Conservation (phyloP, 2,113 vertebrate genomes). For the Progne subis region DNA sequence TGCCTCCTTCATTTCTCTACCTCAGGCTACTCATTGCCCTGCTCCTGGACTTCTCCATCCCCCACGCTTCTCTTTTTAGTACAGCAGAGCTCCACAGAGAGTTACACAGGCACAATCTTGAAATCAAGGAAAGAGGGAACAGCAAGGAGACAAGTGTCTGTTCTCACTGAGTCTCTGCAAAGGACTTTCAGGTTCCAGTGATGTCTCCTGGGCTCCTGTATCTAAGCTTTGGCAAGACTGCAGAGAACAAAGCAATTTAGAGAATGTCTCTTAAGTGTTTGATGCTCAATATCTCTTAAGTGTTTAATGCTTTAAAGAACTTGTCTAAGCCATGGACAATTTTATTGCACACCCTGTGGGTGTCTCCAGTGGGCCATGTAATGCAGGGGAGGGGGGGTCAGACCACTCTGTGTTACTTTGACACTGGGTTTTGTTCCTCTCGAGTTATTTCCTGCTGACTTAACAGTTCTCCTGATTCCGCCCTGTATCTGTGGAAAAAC, state of each 20-base stretch:
- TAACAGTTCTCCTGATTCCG: neutral
- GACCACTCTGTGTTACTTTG: neutral
- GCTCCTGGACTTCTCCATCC: neutral
- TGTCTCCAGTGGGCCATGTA: fast-evolving
- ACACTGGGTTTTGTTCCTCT: neutral
- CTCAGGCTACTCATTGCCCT: neutral
- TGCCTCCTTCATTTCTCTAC: neutral
- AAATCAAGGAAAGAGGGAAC: neutral
- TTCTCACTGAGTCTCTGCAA: neutral
- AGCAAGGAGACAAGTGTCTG: neutral
- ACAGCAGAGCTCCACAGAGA: neutral
- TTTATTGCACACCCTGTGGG: neutral
- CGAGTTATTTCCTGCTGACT: neutral
- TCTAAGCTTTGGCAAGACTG: neutral
- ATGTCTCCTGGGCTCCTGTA: neutral
- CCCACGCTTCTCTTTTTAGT: neutral
- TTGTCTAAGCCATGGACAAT: neutral
- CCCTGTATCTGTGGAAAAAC: neutral
- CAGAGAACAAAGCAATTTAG: neutral
- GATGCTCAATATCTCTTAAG: neutral
- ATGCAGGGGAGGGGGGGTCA: neutral
- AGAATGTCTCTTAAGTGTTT: neutral
- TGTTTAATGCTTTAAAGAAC: neutral
- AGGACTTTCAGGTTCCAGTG: neutral
- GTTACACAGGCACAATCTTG: neutral